A percentile compares a stretch with the other conserved stretches of the same genome.
These are phyloP conservation scores for Odontomyia ornata DNA, from an alignment of 2,888 invertebrate species.

Conservation along the genomic window DNA sequence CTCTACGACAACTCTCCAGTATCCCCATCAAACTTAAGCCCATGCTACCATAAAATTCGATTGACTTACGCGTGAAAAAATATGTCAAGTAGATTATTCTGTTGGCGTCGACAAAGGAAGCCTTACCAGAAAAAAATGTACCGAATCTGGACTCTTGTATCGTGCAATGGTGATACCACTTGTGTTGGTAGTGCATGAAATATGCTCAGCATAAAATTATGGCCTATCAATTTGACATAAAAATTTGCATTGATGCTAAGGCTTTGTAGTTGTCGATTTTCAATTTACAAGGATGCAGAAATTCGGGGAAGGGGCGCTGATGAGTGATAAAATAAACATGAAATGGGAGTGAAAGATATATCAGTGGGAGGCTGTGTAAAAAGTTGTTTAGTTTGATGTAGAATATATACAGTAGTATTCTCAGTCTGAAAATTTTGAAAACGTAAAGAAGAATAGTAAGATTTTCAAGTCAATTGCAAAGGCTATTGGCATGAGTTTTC, in stretches of 20 bases:
- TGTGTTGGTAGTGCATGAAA: background rate
- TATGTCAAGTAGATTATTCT: slow-evolving; percentile 50
- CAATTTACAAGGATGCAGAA: background rate
- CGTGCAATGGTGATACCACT: background rate
- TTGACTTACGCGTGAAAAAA: slow-evolving; percentile 51
- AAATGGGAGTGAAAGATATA: background rate
- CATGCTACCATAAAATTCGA: slow-evolving; percentile 47
- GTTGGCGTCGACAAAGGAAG: background rate
- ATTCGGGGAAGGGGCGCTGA: background rate
- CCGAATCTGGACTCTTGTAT: slow-evolving; percentile 25
- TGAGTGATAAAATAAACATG: background rate
- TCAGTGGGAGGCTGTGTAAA: background rate
- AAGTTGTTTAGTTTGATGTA: too few species aligned
- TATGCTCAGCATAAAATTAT: slow-evolving; percentile 40
- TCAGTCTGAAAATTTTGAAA: too few species aligned
- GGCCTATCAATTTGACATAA: slow-evolving; percentile 43
- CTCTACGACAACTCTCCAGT: background rate
- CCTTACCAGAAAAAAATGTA: background rate
- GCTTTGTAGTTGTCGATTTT: background rate
- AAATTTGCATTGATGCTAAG: slow-evolving; percentile 26
- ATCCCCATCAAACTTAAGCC: background rate
- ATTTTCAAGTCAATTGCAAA: too few species aligned
- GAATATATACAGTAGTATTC: too few species aligned
- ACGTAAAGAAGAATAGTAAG: too few species aligned
- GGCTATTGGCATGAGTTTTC: background rate